Base-by-base conservation (phyloP, 1,140 invertebrate species). In the Drosophila varians region DNA sequence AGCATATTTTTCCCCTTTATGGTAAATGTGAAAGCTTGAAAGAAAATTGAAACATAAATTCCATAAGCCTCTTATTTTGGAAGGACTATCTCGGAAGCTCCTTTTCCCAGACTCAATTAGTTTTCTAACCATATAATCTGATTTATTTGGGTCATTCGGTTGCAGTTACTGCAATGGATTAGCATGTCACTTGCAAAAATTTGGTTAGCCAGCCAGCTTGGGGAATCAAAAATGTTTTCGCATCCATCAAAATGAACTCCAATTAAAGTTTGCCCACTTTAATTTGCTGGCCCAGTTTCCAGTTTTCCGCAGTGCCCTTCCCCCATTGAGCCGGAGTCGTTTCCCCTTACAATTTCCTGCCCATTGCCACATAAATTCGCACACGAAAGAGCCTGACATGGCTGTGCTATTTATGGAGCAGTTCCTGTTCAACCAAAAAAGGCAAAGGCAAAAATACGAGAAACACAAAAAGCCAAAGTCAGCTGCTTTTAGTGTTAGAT, bases 361-460 rank as follows among this genome's bases (percentile, higher is more conserved):
- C 74, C 64, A 55, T 58, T 57, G 78, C 74, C 72, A 78, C 56
- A 83, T 83, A 83, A 83, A 83, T 83, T 77, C 70, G 74, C 64
- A 77, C 61, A 82, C 62, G 64, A 54, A 62, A 77, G 49, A 73
- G 61, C 36, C 71, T 84, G 76, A 78, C 74, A 74, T 57, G 64
- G 53, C 61, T 42, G 58, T 57, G 76, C 82, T 84, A 84, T 84
- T 84, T 84, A 84, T 84, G 80, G 66, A 76, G 65, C 82, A 84
- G 66, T 84, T 87, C 80, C 80, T 84, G 80, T 65, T 56, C 46
- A 71, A 34, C 57, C 56, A 36, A 62, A 42, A 65, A 74, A 55
- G 73, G 53, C 28, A n/a, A n/a, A n/a, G 52, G 51, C 28, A 31
- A 73, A 38, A 76, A 45, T 58, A 31, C 65, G 46, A 53, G 34